A percentile compares a stretch with the other conserved stretches of the same genome.
phyloP scores from a whole-genome alignment of 2,113 vertebrate species.

The Sturnira hondurensis region DNA sequence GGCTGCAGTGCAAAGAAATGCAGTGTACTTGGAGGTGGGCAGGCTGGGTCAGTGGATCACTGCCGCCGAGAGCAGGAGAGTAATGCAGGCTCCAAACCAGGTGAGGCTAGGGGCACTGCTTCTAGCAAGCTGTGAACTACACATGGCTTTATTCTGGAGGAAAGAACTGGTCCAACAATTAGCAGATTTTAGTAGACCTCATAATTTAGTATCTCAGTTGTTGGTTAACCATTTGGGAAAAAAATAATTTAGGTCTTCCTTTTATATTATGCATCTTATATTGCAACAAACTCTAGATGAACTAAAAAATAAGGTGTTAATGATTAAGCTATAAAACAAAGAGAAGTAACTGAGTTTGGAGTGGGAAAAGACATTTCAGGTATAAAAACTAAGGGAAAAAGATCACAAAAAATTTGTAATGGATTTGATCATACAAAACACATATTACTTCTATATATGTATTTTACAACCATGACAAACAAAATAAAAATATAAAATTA shows the following conservation, averaged over 20 bases:
- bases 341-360: background rate
- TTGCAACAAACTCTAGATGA: background rate
- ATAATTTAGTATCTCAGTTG: background rate
- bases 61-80: background rate
- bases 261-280: background rate
- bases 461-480: background rate
- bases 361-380: background rate
- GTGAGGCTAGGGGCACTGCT: background rate
- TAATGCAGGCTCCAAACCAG: background rate
- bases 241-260: background rate
- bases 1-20: background rate
- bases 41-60: background rate
- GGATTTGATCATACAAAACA: background rate
- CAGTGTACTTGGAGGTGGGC: background rate
- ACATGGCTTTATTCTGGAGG: background rate
- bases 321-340: background rate
- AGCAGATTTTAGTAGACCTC: background rate
- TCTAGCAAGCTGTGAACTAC: background rate
- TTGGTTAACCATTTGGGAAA: background rate
- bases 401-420: background rate
- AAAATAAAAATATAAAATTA: background rate
- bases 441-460: background rate
- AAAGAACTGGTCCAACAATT: background rate
- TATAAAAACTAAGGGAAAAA: background rate
- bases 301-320: background rate